These are phyloP conservation scores for Thamnophis elegans DNA, from an alignment of 2,797 vertebrate species.

Conservation along the genomic window DNA sequence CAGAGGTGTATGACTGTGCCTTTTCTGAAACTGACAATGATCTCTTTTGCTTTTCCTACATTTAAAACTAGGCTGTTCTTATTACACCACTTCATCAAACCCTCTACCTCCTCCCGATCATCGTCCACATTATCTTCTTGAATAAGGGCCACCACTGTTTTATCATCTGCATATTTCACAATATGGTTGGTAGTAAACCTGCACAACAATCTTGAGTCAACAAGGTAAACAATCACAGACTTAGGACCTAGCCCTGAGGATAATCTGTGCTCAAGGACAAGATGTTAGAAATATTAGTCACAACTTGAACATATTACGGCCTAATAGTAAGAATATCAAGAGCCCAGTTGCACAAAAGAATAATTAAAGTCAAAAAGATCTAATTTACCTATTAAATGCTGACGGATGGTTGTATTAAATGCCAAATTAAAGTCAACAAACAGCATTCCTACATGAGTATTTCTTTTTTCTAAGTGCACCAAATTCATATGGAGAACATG, in stretches of 20 bases:
- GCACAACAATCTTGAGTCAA: not conserved
- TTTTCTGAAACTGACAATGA: not conserved
- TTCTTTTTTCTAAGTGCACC: not conserved
- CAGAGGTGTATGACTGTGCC: too few species aligned
- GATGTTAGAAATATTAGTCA: not conserved
- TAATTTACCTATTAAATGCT: not conserved
- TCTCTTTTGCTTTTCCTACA: not conserved
- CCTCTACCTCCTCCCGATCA: not conserved
- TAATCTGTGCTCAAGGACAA: not conserved
- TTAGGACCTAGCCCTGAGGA: not conserved
- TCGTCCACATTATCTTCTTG: not conserved
- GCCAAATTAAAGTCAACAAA: not conserved
- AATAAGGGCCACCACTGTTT: not conserved
- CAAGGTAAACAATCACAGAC: not conserved
- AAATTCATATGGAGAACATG: not conserved
- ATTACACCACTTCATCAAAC: not conserved
- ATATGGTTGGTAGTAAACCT: not conserved
- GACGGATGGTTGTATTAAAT: not conserved
- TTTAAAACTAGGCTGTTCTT: not conserved
- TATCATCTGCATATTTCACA: not conserved
- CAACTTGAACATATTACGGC: not conserved
- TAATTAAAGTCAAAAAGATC: not conserved
- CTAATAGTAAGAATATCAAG: not conserved
- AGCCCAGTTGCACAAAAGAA: not conserved
- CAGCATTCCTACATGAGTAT: not conserved